Conservation (phyloP, 30 jellyfish, hydroid and myxozoan species). For the Aurelia aurita region DNA sequence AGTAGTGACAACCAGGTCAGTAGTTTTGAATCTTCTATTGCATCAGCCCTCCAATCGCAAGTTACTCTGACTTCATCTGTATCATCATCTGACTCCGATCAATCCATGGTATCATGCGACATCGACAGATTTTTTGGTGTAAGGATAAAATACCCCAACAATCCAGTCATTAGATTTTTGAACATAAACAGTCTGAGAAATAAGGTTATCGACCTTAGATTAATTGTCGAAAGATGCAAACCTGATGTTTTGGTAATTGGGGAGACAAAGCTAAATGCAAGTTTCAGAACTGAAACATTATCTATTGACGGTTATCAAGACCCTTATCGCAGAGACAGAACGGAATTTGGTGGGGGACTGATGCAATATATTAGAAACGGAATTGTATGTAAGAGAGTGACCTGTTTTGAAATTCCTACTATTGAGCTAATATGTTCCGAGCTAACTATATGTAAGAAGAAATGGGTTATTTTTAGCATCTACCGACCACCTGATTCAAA, state of each 20-base stretch:
- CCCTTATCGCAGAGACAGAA: conserved; percentile 33
- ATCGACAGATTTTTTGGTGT: conserved; percentile 6
- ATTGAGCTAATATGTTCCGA: conserved; percentile 22
- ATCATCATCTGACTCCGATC: too few relatives aligned
- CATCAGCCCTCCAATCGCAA: too few relatives aligned
- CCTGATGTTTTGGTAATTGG: conserved; percentile 26
- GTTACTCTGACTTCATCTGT: too few relatives aligned
- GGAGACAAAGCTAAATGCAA: conserved; percentile 28
- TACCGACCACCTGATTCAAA: conserved; percentile 50
- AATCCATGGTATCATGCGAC: conserved; percentile 7
- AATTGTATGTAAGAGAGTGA: conserved; percentile 19
- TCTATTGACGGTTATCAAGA: not conserved
- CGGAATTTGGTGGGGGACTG: conserved; percentile 40
- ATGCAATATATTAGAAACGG: conserved; percentile 39
- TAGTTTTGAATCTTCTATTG: too few relatives aligned
- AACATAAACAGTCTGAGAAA: conserved; percentile 25
- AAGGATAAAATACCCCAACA: conserved; percentile 6
- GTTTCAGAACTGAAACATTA: conserved; percentile 9
- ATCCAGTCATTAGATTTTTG: conserved; percentile 12
- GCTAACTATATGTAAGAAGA: conserved; percentile 27
- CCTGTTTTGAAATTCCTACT: conserved; percentile 3
- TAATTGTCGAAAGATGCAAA: conserved; percentile 19
- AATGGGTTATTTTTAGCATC: conserved; percentile 18
- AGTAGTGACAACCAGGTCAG: too few relatives aligned
- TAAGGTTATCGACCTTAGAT: conserved; percentile 18